phyloP scores from a whole-genome alignment of 2,888 invertebrate species.

The Rapana venosa region DNA sequence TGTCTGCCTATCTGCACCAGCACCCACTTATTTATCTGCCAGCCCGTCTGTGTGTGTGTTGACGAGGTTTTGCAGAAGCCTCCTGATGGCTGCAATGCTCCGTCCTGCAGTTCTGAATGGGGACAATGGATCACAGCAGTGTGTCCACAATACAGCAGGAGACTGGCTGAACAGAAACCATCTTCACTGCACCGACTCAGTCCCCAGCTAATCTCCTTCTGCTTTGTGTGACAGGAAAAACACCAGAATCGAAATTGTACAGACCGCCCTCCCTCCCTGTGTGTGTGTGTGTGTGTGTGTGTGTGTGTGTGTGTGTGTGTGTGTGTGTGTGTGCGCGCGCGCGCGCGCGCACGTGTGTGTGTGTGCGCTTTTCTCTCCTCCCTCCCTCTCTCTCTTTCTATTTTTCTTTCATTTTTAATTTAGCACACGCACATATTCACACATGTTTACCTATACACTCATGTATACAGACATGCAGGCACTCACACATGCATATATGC shows the following conservation, averaged over 20 bases:
- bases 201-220: background rate
- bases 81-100: no score
- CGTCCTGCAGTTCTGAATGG: no score
- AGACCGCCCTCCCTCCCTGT: background rate
- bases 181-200: no score
- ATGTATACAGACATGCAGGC: background rate
- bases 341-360: background rate
- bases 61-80: no score
- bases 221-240: background rate
- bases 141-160: no score
- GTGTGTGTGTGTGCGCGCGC: background rate
- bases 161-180: no score
- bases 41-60: no score
- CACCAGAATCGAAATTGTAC: background rate
- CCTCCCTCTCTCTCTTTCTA: background rate
- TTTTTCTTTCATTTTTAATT: background rate
- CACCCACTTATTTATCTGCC: no score
- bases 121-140: background rate
- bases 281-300: conserved; percentile 18
- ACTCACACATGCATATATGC: conserved; percentile 5
- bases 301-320: conserved; percentile 18
- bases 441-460: background rate
- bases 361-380: background rate
- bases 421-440: background rate
- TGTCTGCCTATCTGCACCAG: no score